Evolutionary conservation across 2,797 vertebrate species (phyloP), one percentile per base, ranked within the genome.

Genomic region (Synanceia verrucosa): DNA sequence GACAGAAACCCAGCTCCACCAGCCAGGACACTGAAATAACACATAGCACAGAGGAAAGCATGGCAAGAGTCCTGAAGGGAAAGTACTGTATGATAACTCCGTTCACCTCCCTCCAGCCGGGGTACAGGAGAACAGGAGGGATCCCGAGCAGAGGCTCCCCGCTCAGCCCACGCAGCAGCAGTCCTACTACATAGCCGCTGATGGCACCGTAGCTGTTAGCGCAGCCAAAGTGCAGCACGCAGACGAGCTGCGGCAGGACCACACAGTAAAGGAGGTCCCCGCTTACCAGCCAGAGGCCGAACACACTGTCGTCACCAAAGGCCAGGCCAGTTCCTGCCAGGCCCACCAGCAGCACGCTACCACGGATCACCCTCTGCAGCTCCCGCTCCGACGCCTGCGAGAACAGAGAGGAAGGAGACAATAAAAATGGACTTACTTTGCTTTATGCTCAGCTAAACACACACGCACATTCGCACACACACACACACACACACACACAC

Each of bases 181-280:
- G 47, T 26, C 91, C 93, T 2, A 85, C 24, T 1, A 88, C 0
- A 23, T 91, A 94, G 9, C 93, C 92, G 0, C 70, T 78, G 19
- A 91, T 83, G 0, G 91, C 94, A 0, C 94, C 92, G 0, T 94
- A 96, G 23, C 65, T 72, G 26, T 96, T 95, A 0, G 90, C 85
- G 7, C 26, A 63, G 31, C 72, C 59, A 43, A 76, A 10, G 1
- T 93, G 91, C 41, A 95, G 83, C 16, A 93, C 89, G 0, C 94
- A 95, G 47, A 92, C 61, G 24, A 95, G 87, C 81, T 95, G 94
- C 0, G 94, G 92, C 47, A 94, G 89, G 23, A 95, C 70, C 4
- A 94, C 19, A 3, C 91, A 83, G 0, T 94, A 94, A 33, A 94
- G 77, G 39, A 95, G 84, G 60, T 95, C 94, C 4, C 89, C 80